A percentile compares a stretch with the other conserved stretches of the same genome.
Conservation (phyloP, 2,888 invertebrate genomes). For the Apotomis turbidana region DNA sequence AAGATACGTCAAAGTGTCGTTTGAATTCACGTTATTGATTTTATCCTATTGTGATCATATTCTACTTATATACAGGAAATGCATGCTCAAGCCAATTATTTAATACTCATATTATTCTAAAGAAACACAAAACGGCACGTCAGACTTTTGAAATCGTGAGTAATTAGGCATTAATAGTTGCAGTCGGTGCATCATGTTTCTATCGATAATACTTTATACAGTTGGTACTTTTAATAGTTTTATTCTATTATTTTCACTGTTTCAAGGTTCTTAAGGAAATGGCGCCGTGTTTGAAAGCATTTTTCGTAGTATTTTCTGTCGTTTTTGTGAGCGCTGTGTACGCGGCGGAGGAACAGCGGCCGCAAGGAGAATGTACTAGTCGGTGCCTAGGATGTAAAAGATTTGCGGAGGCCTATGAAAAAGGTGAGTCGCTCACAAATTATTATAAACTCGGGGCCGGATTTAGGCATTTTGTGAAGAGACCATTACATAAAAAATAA, state of each 20-base stretch:
- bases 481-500: too few species aligned
- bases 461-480: too few species aligned
- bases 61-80: constrained; percentile 10
- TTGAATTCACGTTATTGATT: constrained; percentile 29
- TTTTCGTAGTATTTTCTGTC: constrained; percentile 1
- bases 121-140: not conserved
- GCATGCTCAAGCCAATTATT: not conserved
- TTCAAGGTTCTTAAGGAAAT: not conserved
- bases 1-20: constrained; percentile 5
- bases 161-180: not conserved
- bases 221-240: not conserved
- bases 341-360: not conserved
- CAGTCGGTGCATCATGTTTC: not conserved
- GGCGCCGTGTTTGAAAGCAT: not conserved
- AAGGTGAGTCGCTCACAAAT: not conserved
- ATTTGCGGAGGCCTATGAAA: constrained; percentile 18
- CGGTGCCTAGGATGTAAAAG: constrained; percentile 16
- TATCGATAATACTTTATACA: not conserved
- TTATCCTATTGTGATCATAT: constrained; percentile 13
- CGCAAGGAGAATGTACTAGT: not conserved
- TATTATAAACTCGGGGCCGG: too few species aligned
- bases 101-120: not conserved
- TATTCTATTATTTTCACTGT: not conserved
- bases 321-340: not conserved
- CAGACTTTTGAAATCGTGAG: not conserved